Conservation (phyloP, 2,113 vertebrate genomes). For the human (Homo sapiens) region GRCh38 chr18:56688001-56688500, state of each 20-base stretch:
- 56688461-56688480: no score
- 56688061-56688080: neutral
- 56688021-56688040: neutral
- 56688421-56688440: neutral
- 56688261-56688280: no score
- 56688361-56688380: neutral
- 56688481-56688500: no score
- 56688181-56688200: rapidly evolving
- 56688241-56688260: neutral
- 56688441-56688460: no score
- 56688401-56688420: neutral
- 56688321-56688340: neutral
- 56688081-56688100: rapidly evolving
- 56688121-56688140: no score
- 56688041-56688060: neutral
- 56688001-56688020: neutral
- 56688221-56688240: neutral
- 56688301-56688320: neutral
- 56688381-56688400: neutral
- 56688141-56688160: neutral
- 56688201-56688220: neutral
- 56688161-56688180: neutral
- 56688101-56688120: neutral
- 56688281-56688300: no score
- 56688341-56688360: neutral